A percentile compares a stretch with the other conserved stretches of the same genome.
phyloP scores from a whole-genome alignment of 2,113 vertebrate genomes.

The Plecotus auritus region DNA sequence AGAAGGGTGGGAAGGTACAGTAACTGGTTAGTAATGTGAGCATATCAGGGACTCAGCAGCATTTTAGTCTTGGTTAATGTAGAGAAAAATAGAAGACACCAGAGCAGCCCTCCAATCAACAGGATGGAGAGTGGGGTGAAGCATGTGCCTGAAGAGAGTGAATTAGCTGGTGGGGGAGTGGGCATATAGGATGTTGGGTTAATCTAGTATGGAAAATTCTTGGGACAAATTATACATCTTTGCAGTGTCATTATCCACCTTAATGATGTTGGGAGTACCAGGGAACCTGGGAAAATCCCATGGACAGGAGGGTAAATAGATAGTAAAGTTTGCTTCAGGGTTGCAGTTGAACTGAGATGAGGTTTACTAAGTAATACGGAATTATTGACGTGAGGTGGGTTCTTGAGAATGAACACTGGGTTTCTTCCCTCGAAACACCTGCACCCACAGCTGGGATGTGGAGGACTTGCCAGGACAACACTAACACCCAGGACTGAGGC shows the following conservation, averaged over 20 bases:
- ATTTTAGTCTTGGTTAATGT: background rate
- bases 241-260: background rate
- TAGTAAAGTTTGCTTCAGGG: background rate
- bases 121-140: accelerated
- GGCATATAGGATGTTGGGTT: background rate
- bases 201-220: background rate
- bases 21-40: background rate
- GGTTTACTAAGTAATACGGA: background rate
- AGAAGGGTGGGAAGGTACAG: background rate
- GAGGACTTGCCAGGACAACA: background rate
- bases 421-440: background rate
- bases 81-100: background rate
- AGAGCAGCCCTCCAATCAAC: background rate
- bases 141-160: background rate
- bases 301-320: background rate
- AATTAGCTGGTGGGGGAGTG: background rate
- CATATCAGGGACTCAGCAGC: no score
- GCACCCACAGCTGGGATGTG: background rate
- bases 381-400: background rate
- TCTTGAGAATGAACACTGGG: background rate
- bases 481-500: background rate
- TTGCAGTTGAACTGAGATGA: background rate
- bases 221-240: background rate
- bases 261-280: accelerated
- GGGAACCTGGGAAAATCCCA: background rate